Conservation (phyloP, 2,888 invertebrate genomes). For the Eurytoma californica region DNA sequence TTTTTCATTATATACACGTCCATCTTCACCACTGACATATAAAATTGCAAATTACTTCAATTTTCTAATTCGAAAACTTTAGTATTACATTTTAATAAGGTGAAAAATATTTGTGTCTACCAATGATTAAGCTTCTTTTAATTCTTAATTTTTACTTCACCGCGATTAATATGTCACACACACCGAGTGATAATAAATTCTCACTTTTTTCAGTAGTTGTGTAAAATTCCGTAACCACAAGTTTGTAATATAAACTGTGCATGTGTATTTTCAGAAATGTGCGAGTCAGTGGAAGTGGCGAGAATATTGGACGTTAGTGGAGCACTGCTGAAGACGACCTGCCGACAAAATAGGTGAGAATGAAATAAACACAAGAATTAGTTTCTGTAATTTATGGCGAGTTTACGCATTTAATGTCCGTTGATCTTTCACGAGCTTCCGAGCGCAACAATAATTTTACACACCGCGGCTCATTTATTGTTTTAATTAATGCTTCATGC, state of each 20-base stretch:
- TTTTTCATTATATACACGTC: too few species aligned
- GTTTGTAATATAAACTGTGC: constrained; percentile 8
- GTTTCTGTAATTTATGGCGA: constrained; percentile 23
- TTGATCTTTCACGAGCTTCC: constrained; percentile 13
- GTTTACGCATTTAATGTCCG: constrained; percentile 15
- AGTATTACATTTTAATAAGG: too few species aligned
- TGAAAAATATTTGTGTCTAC: too few species aligned
- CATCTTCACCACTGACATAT: too few species aligned
- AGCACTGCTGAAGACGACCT: constrained; percentile 39
- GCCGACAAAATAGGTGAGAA: constrained; percentile 52
- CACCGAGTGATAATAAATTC: too few species aligned
- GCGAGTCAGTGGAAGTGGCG: constrained; percentile 35
- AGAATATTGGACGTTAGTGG: constrained; percentile 43
- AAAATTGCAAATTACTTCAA: too few species aligned
- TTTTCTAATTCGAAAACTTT: too few species aligned
- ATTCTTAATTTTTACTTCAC: too few species aligned
- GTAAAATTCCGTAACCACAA: not conserved
- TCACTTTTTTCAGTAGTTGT: too few species aligned
- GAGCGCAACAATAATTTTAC: not conserved
- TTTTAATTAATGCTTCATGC: too few species aligned
- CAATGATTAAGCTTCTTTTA: too few species aligned
- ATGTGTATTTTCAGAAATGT: constrained; percentile 45
- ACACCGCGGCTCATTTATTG: not conserved
- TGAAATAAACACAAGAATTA: constrained; percentile 22
- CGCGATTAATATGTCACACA: too few species aligned